These are phyloP conservation scores for Drosophila miranda DNA, from an alignment of 1,140 invertebrate species.

Conservation along the genomic window DNA sequence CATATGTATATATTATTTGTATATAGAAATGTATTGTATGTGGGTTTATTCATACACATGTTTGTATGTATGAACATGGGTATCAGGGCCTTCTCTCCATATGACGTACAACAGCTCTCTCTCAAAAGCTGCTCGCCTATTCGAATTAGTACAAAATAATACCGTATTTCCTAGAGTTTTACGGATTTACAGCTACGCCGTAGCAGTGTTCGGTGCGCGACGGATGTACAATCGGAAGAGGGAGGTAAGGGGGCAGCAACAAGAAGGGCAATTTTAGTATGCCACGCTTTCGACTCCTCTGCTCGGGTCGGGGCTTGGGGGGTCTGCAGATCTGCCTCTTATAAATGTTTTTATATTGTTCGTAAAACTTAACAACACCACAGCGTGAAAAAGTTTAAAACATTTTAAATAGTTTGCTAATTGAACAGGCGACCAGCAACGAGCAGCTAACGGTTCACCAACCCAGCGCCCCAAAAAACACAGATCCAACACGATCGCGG, in stretches of 20 bases:
- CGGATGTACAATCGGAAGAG: too few relatives aligned
- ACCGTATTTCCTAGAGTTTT: constrained; percentile 78
- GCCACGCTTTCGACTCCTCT: constrained; percentile 4
- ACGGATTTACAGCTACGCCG: constrained; percentile 74
- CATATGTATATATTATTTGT: neutral
- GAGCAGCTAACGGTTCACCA: neutral
- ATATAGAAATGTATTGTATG: neutral
- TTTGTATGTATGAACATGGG: neutral
- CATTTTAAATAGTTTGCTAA: constrained; percentile 81
- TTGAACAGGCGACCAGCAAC: constrained; percentile 69
- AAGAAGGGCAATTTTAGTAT: constrained; percentile 32
- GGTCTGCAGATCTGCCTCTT: constrained; percentile 1
- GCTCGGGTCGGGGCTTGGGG: constrained; percentile 1
- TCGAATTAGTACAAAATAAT: constrained; percentile 81
- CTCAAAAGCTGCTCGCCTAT: constrained; percentile 65
- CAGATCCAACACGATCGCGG: constrained; percentile 2
- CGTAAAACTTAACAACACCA: constrained; percentile 58
- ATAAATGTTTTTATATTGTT: constrained; percentile 72
- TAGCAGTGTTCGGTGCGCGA: constrained; percentile 21
- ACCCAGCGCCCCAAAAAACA: neutral
- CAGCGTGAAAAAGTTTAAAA: constrained; percentile 75
- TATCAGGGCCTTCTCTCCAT: constrained; percentile 6
- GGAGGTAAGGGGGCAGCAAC: constrained; percentile 4
- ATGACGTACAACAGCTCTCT: constrained; percentile 24
- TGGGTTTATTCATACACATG: neutral